phyloP scores from a whole-genome alignment of 2,888 invertebrate genomes.

The Argyresthia albistria region DNA sequence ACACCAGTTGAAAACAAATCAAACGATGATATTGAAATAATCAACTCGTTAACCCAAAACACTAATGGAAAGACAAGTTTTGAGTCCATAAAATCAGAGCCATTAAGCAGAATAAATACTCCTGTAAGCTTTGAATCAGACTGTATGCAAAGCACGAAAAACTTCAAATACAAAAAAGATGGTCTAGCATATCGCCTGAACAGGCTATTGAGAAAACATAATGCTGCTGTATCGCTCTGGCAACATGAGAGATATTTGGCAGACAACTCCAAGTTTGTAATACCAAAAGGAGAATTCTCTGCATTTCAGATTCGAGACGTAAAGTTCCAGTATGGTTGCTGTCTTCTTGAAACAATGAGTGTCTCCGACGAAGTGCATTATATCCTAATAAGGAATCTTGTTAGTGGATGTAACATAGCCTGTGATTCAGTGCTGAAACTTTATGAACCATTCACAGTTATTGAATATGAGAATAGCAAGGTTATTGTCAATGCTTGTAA shows the following conservation, averaged over 20 bases:
- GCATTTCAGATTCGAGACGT: slow-evolving; percentile 36
- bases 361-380: slow-evolving; percentile 25
- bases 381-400: slow-evolving; percentile 39
- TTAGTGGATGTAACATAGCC: slow-evolving; percentile 24
- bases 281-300: slow-evolving; percentile 38
- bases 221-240: slow-evolving; percentile 58
- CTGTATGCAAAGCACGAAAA: slow-evolving; percentile 26
- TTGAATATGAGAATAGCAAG: slow-evolving; percentile 25
- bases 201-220: slow-evolving; percentile 54
- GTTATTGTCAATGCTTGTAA: slow-evolving; percentile 50
- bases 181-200: slow-evolving; percentile 55
- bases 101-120: slow-evolving; percentile 3
- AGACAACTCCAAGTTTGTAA: slow-evolving; percentile 45
- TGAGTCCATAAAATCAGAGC: slow-evolving; percentile 13
- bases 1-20: slow-evolving; percentile 27
- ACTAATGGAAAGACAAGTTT: slow-evolving; percentile 12
- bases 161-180: slow-evolving; percentile 53
- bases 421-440: slow-evolving; percentile 34
- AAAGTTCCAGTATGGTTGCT: slow-evolving; percentile 39
- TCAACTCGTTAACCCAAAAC: slow-evolving; percentile 24
- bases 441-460: slow-evolving; percentile 39
- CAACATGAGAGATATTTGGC: slow-evolving; percentile 67
- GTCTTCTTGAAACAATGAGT: slow-evolving; percentile 33
- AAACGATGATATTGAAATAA: slow-evolving; percentile 41
- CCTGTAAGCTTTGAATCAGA: slow-evolving; percentile 13